These are phyloP conservation scores for Luscinia luscinia DNA, from an alignment of 2,797 vertebrate species.

Conservation along the genomic window DNA sequence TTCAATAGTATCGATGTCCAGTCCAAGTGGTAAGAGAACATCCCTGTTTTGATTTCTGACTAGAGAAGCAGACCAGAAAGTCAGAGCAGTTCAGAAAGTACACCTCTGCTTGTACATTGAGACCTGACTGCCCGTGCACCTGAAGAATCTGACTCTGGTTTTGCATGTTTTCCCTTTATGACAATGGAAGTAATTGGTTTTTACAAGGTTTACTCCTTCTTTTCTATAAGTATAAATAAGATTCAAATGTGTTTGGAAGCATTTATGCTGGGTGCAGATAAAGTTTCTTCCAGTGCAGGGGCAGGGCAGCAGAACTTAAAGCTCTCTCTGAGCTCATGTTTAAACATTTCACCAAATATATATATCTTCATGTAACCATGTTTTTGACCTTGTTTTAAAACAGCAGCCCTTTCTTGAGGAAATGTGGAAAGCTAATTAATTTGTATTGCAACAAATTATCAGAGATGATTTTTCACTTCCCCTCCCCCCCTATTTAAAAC, in stretches of 20 bases:
- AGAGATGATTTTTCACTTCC: not conserved
- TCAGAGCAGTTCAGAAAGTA: not conserved
- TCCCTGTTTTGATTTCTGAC: not conserved
- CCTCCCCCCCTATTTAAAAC: not conserved
- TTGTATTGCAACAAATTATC: not conserved
- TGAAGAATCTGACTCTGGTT: not conserved
- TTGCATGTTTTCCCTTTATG: not conserved
- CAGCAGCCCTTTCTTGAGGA: not conserved
- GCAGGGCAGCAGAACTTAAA: not conserved
- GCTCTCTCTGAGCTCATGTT: not conserved
- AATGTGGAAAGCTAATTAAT: not conserved
- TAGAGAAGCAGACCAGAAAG: not conserved
- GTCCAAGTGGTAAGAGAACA: not conserved
- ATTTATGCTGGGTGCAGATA: not conserved
- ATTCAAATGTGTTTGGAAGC: not conserved
- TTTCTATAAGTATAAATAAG: not conserved
- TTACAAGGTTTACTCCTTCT: not conserved
- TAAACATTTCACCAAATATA: not conserved
- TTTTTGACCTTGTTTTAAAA: not conserved
- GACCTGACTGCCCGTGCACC: not conserved
- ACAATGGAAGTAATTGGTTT: not conserved
- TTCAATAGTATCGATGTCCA: fast-evolving
- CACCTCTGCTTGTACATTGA: not conserved
- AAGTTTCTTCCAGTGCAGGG: not conserved
- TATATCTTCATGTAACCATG: not conserved